Evolutionary conservation across 2,797 vertebrate genomes (phyloP).

Genomic region (Parambassis ranga): DNA sequence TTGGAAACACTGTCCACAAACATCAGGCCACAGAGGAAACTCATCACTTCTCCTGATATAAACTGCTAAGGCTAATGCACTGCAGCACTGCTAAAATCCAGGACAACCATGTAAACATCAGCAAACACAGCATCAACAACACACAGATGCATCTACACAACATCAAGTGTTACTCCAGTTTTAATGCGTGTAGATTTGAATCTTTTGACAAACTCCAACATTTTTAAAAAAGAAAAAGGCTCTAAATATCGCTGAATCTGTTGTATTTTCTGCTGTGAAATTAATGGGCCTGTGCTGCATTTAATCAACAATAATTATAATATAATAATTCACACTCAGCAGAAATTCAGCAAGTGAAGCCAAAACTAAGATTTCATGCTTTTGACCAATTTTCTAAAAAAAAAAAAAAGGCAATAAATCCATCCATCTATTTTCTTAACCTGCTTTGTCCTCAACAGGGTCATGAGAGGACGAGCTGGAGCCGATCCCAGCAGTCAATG

Average conservation of each 20-base stretch:
- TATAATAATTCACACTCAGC: too few species aligned
- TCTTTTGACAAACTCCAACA: neutral
- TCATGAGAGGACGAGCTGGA: too few species aligned
- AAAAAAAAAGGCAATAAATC: too few species aligned
- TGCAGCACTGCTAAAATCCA: slow-evolving; percentile 14
- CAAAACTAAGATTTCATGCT: too few species aligned
- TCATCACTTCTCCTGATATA: slow-evolving; percentile 29
- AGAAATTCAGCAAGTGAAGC: too few species aligned
- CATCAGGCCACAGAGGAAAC: slow-evolving; percentile 18
- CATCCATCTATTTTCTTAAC: too few species aligned
- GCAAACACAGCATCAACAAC: too few species aligned
- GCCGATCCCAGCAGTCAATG: too few species aligned
- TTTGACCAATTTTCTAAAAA: too few species aligned
- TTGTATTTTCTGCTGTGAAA: neutral
- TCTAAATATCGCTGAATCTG: neutral
- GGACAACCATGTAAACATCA: slow-evolving; percentile 33
- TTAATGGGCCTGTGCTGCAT: neutral
- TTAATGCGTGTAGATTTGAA: too few species aligned
- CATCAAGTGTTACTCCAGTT: slow-evolving; percentile 1
- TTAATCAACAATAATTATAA: too few species aligned
- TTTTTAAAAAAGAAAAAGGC: neutral
- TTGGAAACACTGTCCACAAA: slow-evolving; percentile 39
- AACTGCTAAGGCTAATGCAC: slow-evolving; percentile 27
- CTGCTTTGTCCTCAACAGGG: too few species aligned
- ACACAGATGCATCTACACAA: slow-evolving; percentile 6